phyloP scores from a whole-genome alignment of 37 sponge, comb jelly and placozoan species.

The Ianthella basta region DNA sequence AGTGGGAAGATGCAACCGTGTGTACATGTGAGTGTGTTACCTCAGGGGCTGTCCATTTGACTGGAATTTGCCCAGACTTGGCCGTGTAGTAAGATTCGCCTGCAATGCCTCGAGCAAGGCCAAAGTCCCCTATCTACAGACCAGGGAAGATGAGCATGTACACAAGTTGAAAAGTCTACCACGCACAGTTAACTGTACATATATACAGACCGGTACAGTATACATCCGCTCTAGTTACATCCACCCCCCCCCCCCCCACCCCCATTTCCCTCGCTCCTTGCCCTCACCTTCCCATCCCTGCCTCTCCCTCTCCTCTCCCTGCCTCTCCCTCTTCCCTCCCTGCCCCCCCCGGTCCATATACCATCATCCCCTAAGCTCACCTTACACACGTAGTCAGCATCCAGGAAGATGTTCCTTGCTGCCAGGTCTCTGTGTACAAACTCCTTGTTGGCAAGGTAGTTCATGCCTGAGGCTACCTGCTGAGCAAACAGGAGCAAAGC shows the following conservation, averaged over 20 bases:
- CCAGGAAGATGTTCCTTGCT: conserved; percentile 36
- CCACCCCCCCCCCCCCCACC: no score
- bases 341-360: no score
- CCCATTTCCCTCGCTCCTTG: no score
- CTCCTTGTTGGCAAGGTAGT: conserved; percentile 34
- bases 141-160: not conserved
- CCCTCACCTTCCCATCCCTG: no score
- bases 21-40: no score
- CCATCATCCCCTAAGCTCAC: no score
- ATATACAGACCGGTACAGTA: no score
- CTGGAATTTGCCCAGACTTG: not conserved
- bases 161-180: not conserved
- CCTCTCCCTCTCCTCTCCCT: no score
- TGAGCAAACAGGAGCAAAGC: conserved; percentile 5
- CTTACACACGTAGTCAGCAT: conserved; percentile 3
- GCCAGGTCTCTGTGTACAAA: conserved; percentile 49
- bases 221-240: no score
- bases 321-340: no score
- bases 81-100: not conserved
- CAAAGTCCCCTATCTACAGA: not conserved
- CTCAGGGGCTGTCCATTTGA: conserved; percentile 22
- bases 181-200: no score
- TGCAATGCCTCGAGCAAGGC: not conserved
- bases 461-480: conserved; percentile 29
- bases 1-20: no score